Base-by-base conservation (phyloP, 2,888 invertebrate species). In the Pammene aurita region DNA sequence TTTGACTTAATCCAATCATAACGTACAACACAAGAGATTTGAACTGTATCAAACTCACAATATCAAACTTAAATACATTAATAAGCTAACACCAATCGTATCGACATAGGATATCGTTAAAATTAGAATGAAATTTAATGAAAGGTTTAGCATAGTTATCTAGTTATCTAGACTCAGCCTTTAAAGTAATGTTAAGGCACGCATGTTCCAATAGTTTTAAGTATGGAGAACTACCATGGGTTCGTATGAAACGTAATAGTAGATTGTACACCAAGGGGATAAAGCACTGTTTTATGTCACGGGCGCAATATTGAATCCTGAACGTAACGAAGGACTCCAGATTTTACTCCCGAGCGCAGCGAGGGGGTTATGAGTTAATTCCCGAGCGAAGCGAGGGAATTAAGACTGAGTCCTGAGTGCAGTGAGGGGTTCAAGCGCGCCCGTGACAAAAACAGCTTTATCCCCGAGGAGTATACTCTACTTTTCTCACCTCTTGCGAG, bases 151-250 rank as follows among this genome's bases (percentile, higher is more conserved):
- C 16, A 60, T 65, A 65, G 69, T 65, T 65, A 69, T 54, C 54
- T 69, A 69, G 69, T 69, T 26, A 4, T 69, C 60, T 64, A 63
- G 65, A 64, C 58, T 65, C 69, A 69, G 69, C 69, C 69, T 69
- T 69, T 69, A 48, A 68, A 60, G 52, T 69, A 65, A 58, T 55
- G 14, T 64, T 69, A 69, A 69, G 69, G 58, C 69, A 69, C 69
- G 69, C 69, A 69, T 69, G 69, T 65, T 69, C 69, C 69, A 64
- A 69, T 69, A 65, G 58, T 44, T 64, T n/a, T 69, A 69, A 69
- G 64, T 34, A 38, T 48, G 54, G 38, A 54, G 50, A 14, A 38
- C 44, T 38, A 18, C 54, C 64, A 65, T 64, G 48, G 60, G 65
- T 55, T 64, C 41, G 55, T 50, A 7, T 58, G 57, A 18, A 14